Base-by-base conservation (phyloP, 2,113 vertebrate genomes). In the Colius striatus region DNA sequence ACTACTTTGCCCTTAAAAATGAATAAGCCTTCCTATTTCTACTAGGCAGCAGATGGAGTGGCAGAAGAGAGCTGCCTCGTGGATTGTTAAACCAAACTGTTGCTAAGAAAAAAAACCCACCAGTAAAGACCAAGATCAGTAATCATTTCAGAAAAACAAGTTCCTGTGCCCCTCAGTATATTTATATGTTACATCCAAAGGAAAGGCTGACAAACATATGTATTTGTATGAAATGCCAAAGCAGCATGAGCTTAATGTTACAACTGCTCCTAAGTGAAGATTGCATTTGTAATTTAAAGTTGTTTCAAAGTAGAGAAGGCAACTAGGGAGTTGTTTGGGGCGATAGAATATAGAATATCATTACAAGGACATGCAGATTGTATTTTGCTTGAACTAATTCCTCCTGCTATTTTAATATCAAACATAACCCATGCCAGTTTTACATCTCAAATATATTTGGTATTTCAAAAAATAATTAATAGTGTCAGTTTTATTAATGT, bases 401-500 rank as follows among this genome's bases (percentile, higher is more conserved):
- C 54, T 96, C 92, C 73, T 85, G 79, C 78, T 71, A 77, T 84
- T 91, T 91, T 55, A 72, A 84, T 61, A 95, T 80, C 55, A 96
- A 95, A 71, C 84, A 87, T 71, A 55, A 54, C 63, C 87, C 90
- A 48, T 76, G 90, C 73, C 77, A 89, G 82, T 77, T 76, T 81
- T 90, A 82, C 54, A 68, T 96, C 96, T 97, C 96, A 95, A 97
- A 95, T 96, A 94, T 85, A 95, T 94, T 92, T 96, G 94, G 95
- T 90, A 82, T 93, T 98, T 97, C 80, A 97, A 97, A 97, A 97
- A 97, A 96, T 97, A 98, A 98, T 98, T 97, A 97, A 94, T 97
- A 91, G 95, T 97, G 97, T 98, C 93, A 66, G 94, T 97, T 97
- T 98, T 98, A 98, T 98, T 98, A 98, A 98, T 97, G 97, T 96